These are phyloP conservation scores for Lycocerus yunnanus DNA, from an alignment of 2,888 invertebrate genomes.

Conservation along the genomic window DNA sequence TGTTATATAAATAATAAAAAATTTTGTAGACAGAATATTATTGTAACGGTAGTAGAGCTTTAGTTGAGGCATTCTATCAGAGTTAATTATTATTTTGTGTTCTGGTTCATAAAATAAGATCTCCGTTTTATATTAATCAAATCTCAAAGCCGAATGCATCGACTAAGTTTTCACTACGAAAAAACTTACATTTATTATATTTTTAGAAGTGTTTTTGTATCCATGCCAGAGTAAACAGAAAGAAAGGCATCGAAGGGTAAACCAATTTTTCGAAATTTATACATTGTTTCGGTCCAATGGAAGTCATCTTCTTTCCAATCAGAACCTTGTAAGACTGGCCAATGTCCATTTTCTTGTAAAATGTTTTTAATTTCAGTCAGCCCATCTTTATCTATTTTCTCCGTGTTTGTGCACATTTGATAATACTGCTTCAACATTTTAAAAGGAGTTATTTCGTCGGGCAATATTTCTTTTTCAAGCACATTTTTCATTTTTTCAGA, in stretches of 20 bases:
- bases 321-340: conserved; percentile 86
- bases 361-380: conserved; percentile 72
- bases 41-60: no score
- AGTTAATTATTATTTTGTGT: no score
- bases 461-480: not conserved
- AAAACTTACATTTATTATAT: conserved; percentile 81
- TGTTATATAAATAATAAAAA: conserved; percentile 47
- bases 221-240: conserved; percentile 86
- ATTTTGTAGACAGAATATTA: no score
- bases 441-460: conserved; percentile 11
- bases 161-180: not conserved
- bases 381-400: conserved; percentile 67
- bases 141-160: no score
- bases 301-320: conserved; percentile 73
- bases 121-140: no score
- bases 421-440: conserved; percentile 3
- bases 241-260: conserved; percentile 25
- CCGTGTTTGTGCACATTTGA: conserved; percentile 83
- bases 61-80: no score
- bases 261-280: conserved; percentile 25
- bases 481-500: not conserved
- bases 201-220: conserved; percentile 83
- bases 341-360: conserved; percentile 80
- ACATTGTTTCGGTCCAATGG: conserved; percentile 65
- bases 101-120: no score